These are phyloP conservation scores for Brachionus rubens DNA, from an alignment of 1,140 invertebrate species.

Conservation along the genomic window DNA sequence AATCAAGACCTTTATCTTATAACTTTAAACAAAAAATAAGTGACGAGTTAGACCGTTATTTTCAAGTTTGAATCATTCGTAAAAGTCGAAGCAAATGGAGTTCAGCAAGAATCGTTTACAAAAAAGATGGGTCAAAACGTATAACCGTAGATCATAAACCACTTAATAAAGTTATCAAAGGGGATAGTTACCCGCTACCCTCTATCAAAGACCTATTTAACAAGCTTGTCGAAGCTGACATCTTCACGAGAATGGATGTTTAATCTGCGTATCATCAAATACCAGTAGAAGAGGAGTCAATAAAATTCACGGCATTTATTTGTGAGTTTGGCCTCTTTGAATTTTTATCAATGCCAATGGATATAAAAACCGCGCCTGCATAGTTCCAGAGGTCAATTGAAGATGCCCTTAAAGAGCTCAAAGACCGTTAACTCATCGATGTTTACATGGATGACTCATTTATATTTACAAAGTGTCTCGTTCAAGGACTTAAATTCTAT, in stretches of 20 bases:
- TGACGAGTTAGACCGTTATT: too few relatives aligned
- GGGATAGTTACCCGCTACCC: not conserved
- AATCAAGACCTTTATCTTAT: too few relatives aligned
- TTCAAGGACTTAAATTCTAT: too few relatives aligned
- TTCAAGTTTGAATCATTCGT: too few relatives aligned
- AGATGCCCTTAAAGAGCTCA: not conserved
- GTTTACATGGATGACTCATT: not conserved
- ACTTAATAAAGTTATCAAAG: not conserved
- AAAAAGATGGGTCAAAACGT: too few relatives aligned
- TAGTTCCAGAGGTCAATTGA: slow-evolving; percentile 46
- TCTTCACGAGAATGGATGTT: not conserved
- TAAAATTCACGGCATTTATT: not conserved
- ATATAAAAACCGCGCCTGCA: slow-evolving; percentile 32
- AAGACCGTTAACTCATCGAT: not conserved
- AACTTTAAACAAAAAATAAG: too few relatives aligned
- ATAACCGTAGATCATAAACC: not conserved
- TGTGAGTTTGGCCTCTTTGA: slow-evolving; percentile 41
- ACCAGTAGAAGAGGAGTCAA: not conserved
- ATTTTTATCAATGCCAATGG: slow-evolving; percentile 47
- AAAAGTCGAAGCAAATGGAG: too few relatives aligned
- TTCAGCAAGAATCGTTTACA: too few relatives aligned
- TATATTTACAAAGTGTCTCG: not conserved
- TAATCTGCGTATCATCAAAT: not conserved
- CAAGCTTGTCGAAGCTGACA: not conserved
- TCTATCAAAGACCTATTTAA: not conserved